Evolutionary conservation across 2,113 vertebrate species (phyloP).

Genomic region (Paradoxurus hermaphroditus): DNA sequence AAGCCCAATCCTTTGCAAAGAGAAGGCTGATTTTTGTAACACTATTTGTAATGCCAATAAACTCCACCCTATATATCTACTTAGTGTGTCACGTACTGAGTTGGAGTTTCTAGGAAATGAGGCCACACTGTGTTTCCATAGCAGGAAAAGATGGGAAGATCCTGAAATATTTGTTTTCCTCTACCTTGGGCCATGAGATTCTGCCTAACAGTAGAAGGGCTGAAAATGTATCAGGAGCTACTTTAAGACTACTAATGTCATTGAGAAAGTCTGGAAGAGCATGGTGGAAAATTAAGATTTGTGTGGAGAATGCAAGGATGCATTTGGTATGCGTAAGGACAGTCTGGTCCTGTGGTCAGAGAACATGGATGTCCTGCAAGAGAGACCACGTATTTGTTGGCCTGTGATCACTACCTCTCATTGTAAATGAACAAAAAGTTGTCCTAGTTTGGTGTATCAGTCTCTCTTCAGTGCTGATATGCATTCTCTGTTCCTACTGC

Average conservation of each 20-base stretch:
- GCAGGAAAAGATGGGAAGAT: background rate
- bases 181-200: background rate
- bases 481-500: background rate
- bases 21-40: background rate
- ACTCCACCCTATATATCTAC: background rate
- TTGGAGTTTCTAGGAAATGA: background rate
- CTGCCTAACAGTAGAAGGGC: background rate
- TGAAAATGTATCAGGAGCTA: background rate
- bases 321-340: background rate
- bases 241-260: background rate
- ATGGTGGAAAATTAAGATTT: background rate
- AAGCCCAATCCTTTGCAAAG: constrained; percentile 18
- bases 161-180: background rate
- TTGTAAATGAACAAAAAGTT: background rate
- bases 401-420: background rate
- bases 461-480: background rate
- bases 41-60: constrained; percentile 22
- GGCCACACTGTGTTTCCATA: background rate
- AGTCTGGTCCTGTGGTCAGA: background rate
- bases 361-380: background rate
- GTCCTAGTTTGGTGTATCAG: background rate
- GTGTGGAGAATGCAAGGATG: background rate
- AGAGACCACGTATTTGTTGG: background rate
- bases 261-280: background rate
- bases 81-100: background rate